Conservation (phyloP, 1,140 invertebrate genomes). For the Pseudomyrmex pallidus region DNA sequence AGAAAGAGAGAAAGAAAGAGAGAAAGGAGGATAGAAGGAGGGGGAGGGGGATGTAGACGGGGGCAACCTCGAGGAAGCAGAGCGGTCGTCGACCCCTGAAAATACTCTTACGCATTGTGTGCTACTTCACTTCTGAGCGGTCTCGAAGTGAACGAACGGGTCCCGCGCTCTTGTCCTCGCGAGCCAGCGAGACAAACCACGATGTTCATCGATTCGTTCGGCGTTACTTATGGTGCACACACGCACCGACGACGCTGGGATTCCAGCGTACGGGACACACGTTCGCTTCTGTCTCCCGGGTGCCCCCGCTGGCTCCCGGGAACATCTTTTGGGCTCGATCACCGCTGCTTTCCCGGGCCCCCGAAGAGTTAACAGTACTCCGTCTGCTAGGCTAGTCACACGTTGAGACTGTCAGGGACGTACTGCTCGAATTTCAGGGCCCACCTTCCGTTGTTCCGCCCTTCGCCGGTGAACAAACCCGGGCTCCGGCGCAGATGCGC, state of each 20-base stretch:
- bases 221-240: slow-evolving; percentile 64
- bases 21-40: neutral
- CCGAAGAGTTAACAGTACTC: slow-evolving; percentile 73
- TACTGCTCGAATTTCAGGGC: slow-evolving; percentile 69
- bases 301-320: slow-evolving; percentile 3
- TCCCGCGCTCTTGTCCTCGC: slow-evolving; percentile 56
- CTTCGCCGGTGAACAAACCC: slow-evolving; percentile 6
- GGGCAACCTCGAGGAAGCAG: slow-evolving; percentile 78
- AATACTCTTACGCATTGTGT: slow-evolving; percentile 85
- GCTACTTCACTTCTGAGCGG: slow-evolving; percentile 82
- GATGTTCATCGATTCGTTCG: slow-evolving; percentile 62
- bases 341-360: slow-evolving; percentile 13
- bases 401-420: slow-evolving; percentile 72
- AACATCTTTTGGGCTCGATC: too few species aligned
- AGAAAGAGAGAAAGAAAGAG: neutral
- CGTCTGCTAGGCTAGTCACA: slow-evolving; percentile 70
- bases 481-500: neutral
- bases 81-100: slow-evolving; percentile 82
- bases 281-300: slow-evolving; percentile 43
- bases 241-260: slow-evolving; percentile 38
- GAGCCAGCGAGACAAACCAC: slow-evolving; percentile 59
- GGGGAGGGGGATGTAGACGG: slow-evolving; percentile 22
- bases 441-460: slow-evolving; percentile 44
- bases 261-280: slow-evolving; percentile 38
- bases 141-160: slow-evolving; percentile 62